Percentiles rank a stretch among this genome's conserved stretches.
phyloP scores from a whole-genome alignment of 1,140 invertebrate species.

The Apis dorsata region DNA sequence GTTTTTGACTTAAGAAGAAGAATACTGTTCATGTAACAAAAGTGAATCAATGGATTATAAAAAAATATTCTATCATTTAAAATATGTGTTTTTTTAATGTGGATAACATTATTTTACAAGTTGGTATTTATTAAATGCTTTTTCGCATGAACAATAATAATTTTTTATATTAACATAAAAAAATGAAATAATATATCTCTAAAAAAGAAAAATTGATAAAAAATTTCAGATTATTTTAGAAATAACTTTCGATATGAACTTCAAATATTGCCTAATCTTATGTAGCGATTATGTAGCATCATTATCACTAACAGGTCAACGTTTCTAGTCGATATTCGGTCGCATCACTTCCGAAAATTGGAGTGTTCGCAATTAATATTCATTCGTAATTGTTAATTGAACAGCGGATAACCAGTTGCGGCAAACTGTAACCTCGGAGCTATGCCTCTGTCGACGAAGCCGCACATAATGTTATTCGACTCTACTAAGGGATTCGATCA shows the following conservation, averaged over 20 bases:
- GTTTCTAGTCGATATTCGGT: conserved; percentile 18
- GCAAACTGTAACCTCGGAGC: conserved; percentile 45
- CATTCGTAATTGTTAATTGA: conserved; percentile 69
- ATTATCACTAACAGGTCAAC: conserved; percentile 6
- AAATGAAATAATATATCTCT: background rate
- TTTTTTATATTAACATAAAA: background rate
- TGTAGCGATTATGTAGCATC: conserved; percentile 1
- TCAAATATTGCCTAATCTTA: background rate
- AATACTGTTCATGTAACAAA: too few species aligned
- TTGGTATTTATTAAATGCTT: too few species aligned
- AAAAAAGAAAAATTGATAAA: too few species aligned
- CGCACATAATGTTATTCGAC: conserved; percentile 23
- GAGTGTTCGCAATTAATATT: conserved; percentile 57
- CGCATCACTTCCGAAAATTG: conserved; percentile 28
- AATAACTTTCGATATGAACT: background rate
- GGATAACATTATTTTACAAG: too few species aligned
- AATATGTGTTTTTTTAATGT: too few species aligned
- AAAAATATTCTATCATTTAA: too few species aligned
- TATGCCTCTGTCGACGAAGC: conserved; percentile 31
- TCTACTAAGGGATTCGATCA: conserved; percentile 52
- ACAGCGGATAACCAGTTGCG: conserved; percentile 42
- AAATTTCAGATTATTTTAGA: background rate
- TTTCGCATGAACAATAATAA: too few species aligned
- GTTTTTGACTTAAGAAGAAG: too few species aligned
- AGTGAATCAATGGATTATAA: too few species aligned